phyloP scores from a whole-genome alignment of 2,888 invertebrate genomes.

The Bombylius discolor region DNA sequence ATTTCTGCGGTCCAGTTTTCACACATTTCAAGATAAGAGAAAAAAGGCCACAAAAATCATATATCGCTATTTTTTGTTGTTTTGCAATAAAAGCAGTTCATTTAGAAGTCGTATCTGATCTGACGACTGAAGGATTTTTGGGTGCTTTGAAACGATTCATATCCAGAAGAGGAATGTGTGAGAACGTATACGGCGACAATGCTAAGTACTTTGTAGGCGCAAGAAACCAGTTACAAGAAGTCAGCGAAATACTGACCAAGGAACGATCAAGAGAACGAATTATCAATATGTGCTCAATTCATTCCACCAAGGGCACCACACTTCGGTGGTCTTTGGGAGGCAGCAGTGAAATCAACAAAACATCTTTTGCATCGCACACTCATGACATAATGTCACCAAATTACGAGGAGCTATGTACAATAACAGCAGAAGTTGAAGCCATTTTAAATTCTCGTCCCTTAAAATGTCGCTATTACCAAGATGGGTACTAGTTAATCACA shows the following conservation, averaged over 20 bases:
- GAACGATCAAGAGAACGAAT: too few species aligned
- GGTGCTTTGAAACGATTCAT: slow-evolving; percentile 9
- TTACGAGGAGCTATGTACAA: slow-evolving; percentile 2
- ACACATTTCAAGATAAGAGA: too few species aligned
- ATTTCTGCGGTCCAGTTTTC: not conserved
- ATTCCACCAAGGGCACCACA: slow-evolving; percentile 3
- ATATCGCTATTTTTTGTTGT: slow-evolving; percentile 3
- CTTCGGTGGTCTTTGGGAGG: slow-evolving; percentile 7
- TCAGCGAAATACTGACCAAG: too few species aligned
- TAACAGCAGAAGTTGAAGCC: slow-evolving; percentile 14
- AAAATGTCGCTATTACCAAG: not conserved
- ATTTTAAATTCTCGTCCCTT: slow-evolving; percentile 15
- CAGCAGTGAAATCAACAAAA: slow-evolving; percentile 5
- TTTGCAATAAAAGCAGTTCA: slow-evolving; percentile 11
- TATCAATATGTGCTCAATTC: not conserved
- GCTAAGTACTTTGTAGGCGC: not conserved
- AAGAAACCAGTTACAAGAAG: too few species aligned
- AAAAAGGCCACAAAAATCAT: not conserved
- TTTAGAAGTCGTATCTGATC: slow-evolving; percentile 7
- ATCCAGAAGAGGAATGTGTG: slow-evolving; percentile 4
- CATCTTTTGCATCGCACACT: not conserved
- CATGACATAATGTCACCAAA: not conserved
- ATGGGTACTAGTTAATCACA: not conserved
- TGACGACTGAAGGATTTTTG: slow-evolving; percentile 5
- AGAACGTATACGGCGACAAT: slow-evolving; percentile 5